Evolutionary conservation across 2,797 vertebrate genomes (phyloP), one percentile per base, ranked within the genome.

Genomic region (Centropyge bicolor): DNA sequence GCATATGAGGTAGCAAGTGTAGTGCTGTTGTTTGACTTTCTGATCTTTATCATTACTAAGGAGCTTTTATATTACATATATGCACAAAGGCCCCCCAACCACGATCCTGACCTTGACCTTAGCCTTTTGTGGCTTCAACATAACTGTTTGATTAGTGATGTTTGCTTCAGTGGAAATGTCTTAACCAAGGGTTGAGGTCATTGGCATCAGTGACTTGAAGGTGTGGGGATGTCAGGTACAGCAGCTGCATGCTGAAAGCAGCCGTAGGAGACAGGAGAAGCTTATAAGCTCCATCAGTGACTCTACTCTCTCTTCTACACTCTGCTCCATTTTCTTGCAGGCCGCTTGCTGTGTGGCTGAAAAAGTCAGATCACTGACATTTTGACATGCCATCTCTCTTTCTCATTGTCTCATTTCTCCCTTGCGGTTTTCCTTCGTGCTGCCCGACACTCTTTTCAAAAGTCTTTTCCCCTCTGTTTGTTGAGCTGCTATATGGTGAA

Each of bases 361-460:
- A 82, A 65, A 80, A 73, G 40, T 9, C 16, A 38, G 70, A 74
- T 73, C 69, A 45, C 31, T 76, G 67, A 75, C 63, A 56, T 76
- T 82, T 78, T 63, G 22, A 65, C 65, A 27, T 31, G 36, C 60
- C 67, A 45, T 68, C 65, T 78, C 69, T 76, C 14, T 78, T 49
- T 49, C 48, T 74, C 69, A 38, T 27, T 46, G 12, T 80, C n/a
- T 64, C 59, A 51, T 73, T 55, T 78, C 64, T 82, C 52, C 27
- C 56, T 70, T 17, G n/a, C 0, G 20, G 12, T 51, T 54, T 59
- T 83, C 54, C 36, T 60, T 17, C 6, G 6, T 12, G 38, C 41
- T 27, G 51, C 27, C 61, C 10, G 54, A 71, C 63, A 81, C 54
- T 82, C 65, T 67, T 61, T 46, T 8, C 0, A 52, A 70, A 52